A percentile compares a stretch with the other conserved stretches of the same genome.
These are phyloP conservation scores for Cerceris rybyensis DNA, from an alignment of 2,888 invertebrate species.

Conservation along the genomic window DNA sequence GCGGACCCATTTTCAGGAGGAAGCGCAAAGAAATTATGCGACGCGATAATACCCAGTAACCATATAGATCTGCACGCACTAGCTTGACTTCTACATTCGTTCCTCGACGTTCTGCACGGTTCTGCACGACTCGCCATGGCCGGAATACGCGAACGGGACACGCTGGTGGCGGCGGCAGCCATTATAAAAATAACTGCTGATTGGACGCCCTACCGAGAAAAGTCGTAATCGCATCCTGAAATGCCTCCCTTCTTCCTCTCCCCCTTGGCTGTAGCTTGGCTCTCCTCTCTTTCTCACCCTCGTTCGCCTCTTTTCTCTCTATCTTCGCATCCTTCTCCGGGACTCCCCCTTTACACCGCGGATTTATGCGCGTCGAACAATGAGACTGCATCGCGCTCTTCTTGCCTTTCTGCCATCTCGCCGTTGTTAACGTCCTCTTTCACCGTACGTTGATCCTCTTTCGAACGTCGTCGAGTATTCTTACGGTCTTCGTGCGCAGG, in stretches of 20 bases:
- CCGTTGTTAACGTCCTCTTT: too few relatives aligned
- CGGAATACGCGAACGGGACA: constrained; percentile 55
- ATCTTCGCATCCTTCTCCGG: constrained; percentile 31
- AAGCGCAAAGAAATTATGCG: too few relatives aligned
- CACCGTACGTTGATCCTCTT: too few relatives aligned
- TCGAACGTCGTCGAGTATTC: too few relatives aligned
- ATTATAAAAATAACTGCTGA: constrained; percentile 82
- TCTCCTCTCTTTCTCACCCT: constrained; percentile 19
- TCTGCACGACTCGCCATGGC: constrained; percentile 45
- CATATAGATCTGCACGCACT: too few relatives aligned
- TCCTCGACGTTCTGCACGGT: constrained; percentile 3
- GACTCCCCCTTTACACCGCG: constrained; percentile 8
- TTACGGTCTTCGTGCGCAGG: too few relatives aligned
- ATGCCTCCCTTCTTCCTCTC: constrained; percentile 55
- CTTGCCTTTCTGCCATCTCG: too few relatives aligned
- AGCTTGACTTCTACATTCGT: neutral
- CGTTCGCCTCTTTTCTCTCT: constrained; percentile 27
- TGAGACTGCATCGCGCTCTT: neutral
- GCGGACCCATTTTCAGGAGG: too few relatives aligned
- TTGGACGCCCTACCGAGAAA: constrained; percentile 82
- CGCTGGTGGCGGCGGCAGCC: constrained; percentile 73
- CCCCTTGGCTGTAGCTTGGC: constrained; percentile 16
- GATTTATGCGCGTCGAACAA: constrained; percentile 39
- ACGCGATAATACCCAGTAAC: too few relatives aligned
- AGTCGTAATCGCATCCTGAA: constrained; percentile 81